Evolutionary conservation across 2,113 vertebrate species (phyloP).

Genomic region (Varanus komodoensis): DNA sequence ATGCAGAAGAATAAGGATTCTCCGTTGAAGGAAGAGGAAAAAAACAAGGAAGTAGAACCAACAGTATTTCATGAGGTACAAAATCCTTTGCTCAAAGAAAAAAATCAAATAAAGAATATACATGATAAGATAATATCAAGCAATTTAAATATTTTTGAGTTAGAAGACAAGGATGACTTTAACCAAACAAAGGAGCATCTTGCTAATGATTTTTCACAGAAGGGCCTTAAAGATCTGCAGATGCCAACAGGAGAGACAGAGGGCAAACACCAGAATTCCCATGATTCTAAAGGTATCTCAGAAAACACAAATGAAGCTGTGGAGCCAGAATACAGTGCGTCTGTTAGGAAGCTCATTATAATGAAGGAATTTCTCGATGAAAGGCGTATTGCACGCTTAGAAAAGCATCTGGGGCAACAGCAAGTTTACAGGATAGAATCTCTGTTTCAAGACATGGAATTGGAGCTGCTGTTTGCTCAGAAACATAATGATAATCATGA

Average conservation of each 20-base stretch:
- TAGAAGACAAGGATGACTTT: constrained; percentile 17
- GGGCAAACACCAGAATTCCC: constrained; percentile 11
- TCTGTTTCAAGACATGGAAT: constrained; percentile 86
- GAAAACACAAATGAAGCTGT: neutral
- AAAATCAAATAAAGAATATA: neutral
- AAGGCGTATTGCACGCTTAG: constrained; percentile 75
- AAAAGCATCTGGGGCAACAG: constrained; percentile 81
- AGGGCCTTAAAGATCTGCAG: constrained; percentile 15
- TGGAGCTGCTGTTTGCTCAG: constrained; percentile 79
- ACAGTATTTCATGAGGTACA: neutral
- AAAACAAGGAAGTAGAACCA: constrained; percentile 1
- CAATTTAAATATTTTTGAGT: constrained; percentile 11
- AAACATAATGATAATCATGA: constrained; percentile 65
- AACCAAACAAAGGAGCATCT: constrained; percentile 19
- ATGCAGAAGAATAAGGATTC: neutral
- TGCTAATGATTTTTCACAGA: neutral
- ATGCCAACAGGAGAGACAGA: neutral
- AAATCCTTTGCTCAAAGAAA: neutral
- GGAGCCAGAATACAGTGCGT: constrained; percentile 73
- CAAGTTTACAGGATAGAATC: constrained; percentile 83
- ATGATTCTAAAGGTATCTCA: neutral
- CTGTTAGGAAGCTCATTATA: constrained; percentile 76
- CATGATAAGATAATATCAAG: neutral
- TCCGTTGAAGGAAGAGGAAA: neutral
- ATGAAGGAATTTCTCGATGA: constrained; percentile 83